These are phyloP conservation scores for Camelus dromedarius DNA, from an alignment of 2,113 vertebrate species.

Conservation along the genomic window DNA sequence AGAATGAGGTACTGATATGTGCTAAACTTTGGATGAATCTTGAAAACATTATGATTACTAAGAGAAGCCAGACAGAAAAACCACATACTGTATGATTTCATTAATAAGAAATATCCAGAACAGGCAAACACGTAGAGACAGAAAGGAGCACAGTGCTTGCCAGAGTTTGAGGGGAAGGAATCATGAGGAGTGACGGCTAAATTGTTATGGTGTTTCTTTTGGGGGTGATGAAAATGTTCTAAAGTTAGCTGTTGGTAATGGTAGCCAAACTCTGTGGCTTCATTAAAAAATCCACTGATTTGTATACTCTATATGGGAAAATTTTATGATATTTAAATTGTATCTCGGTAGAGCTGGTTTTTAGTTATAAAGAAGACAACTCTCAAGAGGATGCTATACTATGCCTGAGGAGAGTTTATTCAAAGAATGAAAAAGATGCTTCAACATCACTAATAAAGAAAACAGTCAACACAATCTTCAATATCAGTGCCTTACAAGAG, in stretches of 20 bases:
- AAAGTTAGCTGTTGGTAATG: neutral
- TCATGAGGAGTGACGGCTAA: neutral
- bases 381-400: neutral
- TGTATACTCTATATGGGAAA: neutral
- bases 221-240: neutral
- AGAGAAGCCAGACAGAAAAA: neutral
- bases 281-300: neutral
- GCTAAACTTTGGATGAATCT: neutral
- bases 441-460: neutral
- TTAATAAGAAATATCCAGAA: too few species aligned
- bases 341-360: neutral
- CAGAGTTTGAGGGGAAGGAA: too few species aligned
- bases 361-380: neutral
- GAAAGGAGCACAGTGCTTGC: neutral
- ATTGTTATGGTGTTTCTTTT: neutral
- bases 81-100: too few species aligned
- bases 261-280: neutral
- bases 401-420: neutral
- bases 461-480: neutral
- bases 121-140: neutral
- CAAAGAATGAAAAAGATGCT: neutral
- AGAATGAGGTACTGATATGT: neutral
- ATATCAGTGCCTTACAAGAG: neutral
- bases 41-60: neutral
- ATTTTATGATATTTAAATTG: neutral